These are phyloP conservation scores for Phainopepla nitens DNA, from an alignment of 2,113 vertebrate species.

Conservation along the genomic window DNA sequence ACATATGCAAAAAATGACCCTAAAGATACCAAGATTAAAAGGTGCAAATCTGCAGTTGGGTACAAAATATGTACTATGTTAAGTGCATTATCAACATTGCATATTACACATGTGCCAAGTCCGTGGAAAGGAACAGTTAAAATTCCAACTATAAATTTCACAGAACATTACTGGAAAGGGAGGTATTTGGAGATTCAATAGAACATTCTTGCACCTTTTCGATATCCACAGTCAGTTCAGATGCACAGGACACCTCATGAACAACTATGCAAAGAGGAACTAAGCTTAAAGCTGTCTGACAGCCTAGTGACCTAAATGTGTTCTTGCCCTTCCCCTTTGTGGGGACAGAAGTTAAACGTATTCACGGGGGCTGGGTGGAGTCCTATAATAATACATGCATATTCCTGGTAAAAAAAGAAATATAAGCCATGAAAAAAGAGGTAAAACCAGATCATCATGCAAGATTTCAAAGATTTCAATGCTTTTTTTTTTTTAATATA, in stretches of 20 bases:
- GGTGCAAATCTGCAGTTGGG: slow-evolving; percentile 23
- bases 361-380: not conserved
- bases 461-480: not conserved
- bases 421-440: not conserved
- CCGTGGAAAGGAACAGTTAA: not conserved
- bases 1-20: slow-evolving; percentile 22
- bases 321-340: not conserved
- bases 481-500: not conserved
- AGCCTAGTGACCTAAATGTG: not conserved
- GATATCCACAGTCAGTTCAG: not conserved
- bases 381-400: not conserved
- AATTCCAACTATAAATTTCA: not conserved
- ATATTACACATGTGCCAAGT: not conserved
- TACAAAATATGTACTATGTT: slow-evolving; percentile 25
- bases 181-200: not conserved
- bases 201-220: not conserved
- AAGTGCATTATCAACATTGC: slow-evolving; percentile 21
- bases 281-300: not conserved
- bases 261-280: not conserved
- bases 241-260: not conserved
- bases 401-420: not conserved
- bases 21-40: slow-evolving; percentile 35
- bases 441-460: not conserved
- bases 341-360: not conserved
- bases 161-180: not conserved